phyloP scores from a whole-genome alignment of 2,888 invertebrate genomes.

The Galeopsomyia nigrocyanea region DNA sequence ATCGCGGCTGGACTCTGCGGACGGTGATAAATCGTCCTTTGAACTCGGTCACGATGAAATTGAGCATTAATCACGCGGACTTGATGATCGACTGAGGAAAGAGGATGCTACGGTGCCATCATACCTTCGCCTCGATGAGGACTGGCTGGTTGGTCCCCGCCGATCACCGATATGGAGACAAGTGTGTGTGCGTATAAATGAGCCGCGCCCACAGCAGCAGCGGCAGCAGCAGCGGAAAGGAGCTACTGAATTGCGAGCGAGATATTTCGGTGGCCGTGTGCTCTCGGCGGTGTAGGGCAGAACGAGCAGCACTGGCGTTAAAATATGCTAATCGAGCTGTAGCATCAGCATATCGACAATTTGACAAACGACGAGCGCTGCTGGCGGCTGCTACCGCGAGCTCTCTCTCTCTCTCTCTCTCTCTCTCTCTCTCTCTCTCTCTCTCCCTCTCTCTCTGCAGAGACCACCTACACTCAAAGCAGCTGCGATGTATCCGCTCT shows the following conservation, averaged over 20 bases:
- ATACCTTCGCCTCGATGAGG: no score
- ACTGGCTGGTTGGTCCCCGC: no score
- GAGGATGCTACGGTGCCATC: neutral
- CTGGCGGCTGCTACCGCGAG: slow-evolving; percentile 54
- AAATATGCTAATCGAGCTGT: slow-evolving; percentile 68
- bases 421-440: slow-evolving; percentile 34
- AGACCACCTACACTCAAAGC: no score
- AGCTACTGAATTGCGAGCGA: neutral
- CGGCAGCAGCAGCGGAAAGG: no score
- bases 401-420: slow-evolving; percentile 16
- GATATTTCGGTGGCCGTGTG: slow-evolving; percentile 65
- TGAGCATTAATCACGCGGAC: slow-evolving; percentile 33
- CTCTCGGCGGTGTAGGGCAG: no score
- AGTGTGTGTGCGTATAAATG: no score
- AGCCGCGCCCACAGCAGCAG: no score
- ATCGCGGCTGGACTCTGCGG: neutral
- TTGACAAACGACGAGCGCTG: slow-evolving; percentile 67
- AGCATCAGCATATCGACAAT: slow-evolving; percentile 68
- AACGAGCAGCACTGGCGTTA: slow-evolving; percentile 68
- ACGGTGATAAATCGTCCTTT: slow-evolving; percentile 33
- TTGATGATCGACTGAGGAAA: slow-evolving; percentile 26
- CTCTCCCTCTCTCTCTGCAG: slow-evolving; percentile 32
- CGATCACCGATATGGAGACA: no score
- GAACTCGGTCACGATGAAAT: slow-evolving; percentile 8
- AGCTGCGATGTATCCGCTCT: no score